Base-by-base conservation (phyloP, 2,797 vertebrate species). In the Sebastes hopkinsi region DNA sequence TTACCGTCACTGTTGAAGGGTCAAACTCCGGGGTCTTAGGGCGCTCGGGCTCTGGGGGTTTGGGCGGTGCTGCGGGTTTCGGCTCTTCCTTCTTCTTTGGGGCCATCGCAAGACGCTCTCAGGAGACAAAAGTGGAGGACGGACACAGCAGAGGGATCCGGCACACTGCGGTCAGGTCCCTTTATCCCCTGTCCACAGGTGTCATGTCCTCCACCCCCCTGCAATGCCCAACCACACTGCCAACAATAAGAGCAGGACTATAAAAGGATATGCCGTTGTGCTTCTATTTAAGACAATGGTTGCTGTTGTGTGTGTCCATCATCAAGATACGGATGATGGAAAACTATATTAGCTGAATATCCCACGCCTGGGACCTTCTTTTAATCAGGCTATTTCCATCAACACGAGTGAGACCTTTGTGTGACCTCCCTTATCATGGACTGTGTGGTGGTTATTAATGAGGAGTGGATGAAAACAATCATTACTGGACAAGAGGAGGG, bases 51-150 rank as follows among this genome's bases (percentile, higher is more conserved):
- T 96, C 97, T 2, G 96, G 93, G 5, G 96, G 90, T 1, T 97
- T 96, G 0, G 96, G 93, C 0, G 94, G 67, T 4, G 64, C 79
- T 4, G 92, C 96, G 0, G 96, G 92, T 82, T 99, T 99, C 1
- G 97, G 92, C 8, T 98, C 97, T 77, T 97, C 97, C 68, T 99
- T 99, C 95, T 99, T 99, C 93, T 98, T 99, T 11, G 98, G 98
- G 50, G 98, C 94, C 98, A 99, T 99, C 58, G 67, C 75, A 61
- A 65, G 38, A 80, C 42, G 60, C 38, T 79, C 42, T 86, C 65
- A 86, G 82, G 65, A 82, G 52, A 50, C 32, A 42, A 64, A 14
- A 12, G 46, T 52, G 46, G n/a, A 68, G 66, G 56, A 81, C 65
- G 34, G 62, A 87, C 55, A 70, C 72, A 50, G 75, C 67, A 74